These are phyloP conservation scores for Poecilia latipinna DNA, from an alignment of 2,113 vertebrate species.

Conservation along the genomic window DNA sequence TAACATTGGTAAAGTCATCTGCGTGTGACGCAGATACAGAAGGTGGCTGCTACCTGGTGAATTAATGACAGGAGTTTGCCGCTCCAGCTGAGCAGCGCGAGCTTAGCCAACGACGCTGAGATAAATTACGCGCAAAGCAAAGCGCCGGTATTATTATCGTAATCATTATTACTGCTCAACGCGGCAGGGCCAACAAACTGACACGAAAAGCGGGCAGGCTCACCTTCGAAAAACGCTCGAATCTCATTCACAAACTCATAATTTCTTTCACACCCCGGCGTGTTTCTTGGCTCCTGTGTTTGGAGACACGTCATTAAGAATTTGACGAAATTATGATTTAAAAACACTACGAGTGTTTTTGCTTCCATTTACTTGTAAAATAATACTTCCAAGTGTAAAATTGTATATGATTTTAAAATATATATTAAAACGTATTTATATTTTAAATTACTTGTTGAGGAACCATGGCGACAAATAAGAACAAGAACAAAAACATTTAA, in stretches of 20 bases:
- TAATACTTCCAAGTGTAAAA: background rate
- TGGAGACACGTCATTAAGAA: slow-evolving; percentile 5
- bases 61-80: slow-evolving; percentile 67
- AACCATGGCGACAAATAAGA: background rate
- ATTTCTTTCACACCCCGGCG: background rate
- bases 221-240: slow-evolving; percentile 21
- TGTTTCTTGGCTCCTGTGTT: background rate
- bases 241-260: slow-evolving; percentile 23
- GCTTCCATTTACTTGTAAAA: slow-evolving; percentile 5
- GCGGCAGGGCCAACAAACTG: slow-evolving; percentile 54
- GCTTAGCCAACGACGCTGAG: slow-evolving; percentile 51
- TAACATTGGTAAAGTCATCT: slow-evolving; percentile 50
- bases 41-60: slow-evolving; percentile 53
- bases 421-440: background rate
- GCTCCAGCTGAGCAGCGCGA: slow-evolving; percentile 69
- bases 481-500: no score
- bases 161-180: slow-evolving; percentile 55
- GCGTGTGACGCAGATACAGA: slow-evolving; percentile 12
- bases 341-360: slow-evolving; percentile 14
- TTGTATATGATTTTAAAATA: background rate
- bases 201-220: slow-evolving; percentile 29
- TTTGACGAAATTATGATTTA: slow-evolving; percentile 36
- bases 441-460: background rate
- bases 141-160: slow-evolving; percentile 46
- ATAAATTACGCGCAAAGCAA: slow-evolving; percentile 72